A percentile compares a stretch with the other conserved stretches of the same genome.
Evolutionary conservation across 2,797 vertebrate genomes (phyloP).

Genomic region (Gorsachius magnificus): DNA sequence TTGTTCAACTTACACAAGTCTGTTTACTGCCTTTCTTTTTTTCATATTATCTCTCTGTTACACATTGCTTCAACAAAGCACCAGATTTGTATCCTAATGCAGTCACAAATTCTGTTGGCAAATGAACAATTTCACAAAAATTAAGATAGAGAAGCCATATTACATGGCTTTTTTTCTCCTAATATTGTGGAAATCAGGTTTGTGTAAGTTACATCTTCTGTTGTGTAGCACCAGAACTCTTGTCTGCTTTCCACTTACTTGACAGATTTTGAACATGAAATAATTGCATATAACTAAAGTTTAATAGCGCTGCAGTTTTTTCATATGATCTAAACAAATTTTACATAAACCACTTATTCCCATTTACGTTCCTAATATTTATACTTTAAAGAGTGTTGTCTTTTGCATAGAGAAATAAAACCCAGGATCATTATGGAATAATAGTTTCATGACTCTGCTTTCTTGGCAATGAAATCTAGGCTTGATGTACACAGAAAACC

Average conservation of each 20-base stretch:
- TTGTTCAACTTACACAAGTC: not conserved
- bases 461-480: not conserved
- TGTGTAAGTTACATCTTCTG: not conserved
- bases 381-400: not conserved
- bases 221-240: not conserved
- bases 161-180: not conserved
- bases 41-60: not conserved
- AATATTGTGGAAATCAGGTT: not conserved
- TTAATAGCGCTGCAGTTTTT: not conserved
- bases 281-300: not conserved
- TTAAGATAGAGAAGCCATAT: constrained; percentile 1
- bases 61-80: not conserved
- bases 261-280: not conserved
- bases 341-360: not conserved
- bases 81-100: not conserved
- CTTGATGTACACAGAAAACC: not conserved
- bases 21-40: not conserved
- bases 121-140: constrained; percentile 38
- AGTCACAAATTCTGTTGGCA: not conserved
- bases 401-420: not conserved
- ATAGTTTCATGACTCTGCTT: not conserved
- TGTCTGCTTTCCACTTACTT: not conserved
- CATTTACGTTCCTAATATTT: not conserved
- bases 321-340: not conserved
- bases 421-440: not conserved